Evolutionary conservation across 2,797 vertebrate species (phyloP).

Genomic region (Microctenopoma stevenorrisi): DNA sequence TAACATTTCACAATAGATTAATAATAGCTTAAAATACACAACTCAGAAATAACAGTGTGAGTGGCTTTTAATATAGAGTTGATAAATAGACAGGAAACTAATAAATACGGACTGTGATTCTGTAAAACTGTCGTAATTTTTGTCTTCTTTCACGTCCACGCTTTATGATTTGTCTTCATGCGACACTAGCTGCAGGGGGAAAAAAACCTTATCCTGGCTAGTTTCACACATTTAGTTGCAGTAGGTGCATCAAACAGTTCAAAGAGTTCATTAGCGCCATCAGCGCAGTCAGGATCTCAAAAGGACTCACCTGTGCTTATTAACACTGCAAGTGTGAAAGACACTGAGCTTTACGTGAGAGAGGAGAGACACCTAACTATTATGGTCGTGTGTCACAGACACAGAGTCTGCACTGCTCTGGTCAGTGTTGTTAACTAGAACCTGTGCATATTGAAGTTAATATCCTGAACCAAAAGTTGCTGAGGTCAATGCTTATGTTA

Average conservation of each 20-base stretch:
- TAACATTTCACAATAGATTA: background rate
- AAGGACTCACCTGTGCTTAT: conserved; percentile 32
- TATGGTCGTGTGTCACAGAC: conserved; percentile 4
- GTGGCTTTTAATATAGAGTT: background rate
- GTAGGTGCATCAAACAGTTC: background rate
- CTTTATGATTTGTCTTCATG: conserved; percentile 33
- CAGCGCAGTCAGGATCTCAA: conserved; percentile 17
- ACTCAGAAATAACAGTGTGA: background rate
- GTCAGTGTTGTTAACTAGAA: conserved; percentile 13
- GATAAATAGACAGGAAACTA: too few species aligned
- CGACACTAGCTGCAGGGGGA: conserved; percentile 12
- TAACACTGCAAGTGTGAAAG: conserved; percentile 16
- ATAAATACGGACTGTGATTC: background rate
- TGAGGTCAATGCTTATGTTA: too few species aligned
- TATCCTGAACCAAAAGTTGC: conserved; percentile 4
- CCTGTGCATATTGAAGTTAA: conserved; percentile 5
- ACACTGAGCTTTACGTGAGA: conserved; percentile 20
- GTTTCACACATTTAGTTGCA: conserved; percentile 26
- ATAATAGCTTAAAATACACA: background rate
- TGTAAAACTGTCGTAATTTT: background rate
- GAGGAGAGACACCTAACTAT: background rate
- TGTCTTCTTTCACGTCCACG: background rate
- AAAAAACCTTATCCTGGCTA: conserved; percentile 4
- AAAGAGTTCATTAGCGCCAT: conserved; percentile 30
- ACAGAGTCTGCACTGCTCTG: background rate